Percentiles rank a stretch among this genome's conserved stretches.
Conservation (phyloP, 2,113 vertebrate genomes). For the Mellivora capensis region DNA sequence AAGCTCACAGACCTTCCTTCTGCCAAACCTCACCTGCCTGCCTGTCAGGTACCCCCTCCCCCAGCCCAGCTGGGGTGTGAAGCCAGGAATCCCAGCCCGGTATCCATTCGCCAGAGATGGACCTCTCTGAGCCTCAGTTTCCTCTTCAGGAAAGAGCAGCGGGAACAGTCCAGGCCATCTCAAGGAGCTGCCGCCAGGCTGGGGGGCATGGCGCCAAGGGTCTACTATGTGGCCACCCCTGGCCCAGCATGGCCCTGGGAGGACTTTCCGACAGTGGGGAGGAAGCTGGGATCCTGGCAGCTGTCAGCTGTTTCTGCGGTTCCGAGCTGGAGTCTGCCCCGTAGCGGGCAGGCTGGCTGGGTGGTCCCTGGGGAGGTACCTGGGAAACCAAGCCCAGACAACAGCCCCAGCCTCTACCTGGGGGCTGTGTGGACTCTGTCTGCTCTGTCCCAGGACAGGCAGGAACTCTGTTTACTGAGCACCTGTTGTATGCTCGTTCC, state of each 20-base stretch:
- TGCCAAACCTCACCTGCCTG: slow-evolving; percentile 49
- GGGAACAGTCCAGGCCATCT: background rate
- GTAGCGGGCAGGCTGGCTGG: slow-evolving; percentile 38
- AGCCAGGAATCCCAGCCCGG: background rate
- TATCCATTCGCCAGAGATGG: background rate
- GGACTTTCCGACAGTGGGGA: background rate
- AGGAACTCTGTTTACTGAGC: background rate
- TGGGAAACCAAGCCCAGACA: background rate
- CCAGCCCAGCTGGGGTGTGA: background rate
- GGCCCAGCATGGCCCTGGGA: accelerated
- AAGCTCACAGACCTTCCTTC: slow-evolving; percentile 41
- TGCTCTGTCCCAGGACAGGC: background rate
- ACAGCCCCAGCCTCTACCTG: background rate
- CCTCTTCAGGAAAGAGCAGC: background rate
- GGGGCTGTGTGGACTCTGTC: background rate
- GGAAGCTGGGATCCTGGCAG: background rate
- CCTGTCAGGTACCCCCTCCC: background rate
- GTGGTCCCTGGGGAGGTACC: slow-evolving; percentile 57
- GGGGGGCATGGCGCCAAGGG: accelerated
- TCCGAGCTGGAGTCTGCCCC: slow-evolving; percentile 14
- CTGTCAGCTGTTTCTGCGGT: slow-evolving; percentile 18
- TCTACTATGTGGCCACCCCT: accelerated
- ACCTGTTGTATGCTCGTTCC: background rate
- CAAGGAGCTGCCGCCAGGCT: background rate
- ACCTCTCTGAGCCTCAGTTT: background rate